These are phyloP conservation scores for Mus pahari DNA, from an alignment of 2,113 vertebrate species.

Conservation along the genomic window DNA sequence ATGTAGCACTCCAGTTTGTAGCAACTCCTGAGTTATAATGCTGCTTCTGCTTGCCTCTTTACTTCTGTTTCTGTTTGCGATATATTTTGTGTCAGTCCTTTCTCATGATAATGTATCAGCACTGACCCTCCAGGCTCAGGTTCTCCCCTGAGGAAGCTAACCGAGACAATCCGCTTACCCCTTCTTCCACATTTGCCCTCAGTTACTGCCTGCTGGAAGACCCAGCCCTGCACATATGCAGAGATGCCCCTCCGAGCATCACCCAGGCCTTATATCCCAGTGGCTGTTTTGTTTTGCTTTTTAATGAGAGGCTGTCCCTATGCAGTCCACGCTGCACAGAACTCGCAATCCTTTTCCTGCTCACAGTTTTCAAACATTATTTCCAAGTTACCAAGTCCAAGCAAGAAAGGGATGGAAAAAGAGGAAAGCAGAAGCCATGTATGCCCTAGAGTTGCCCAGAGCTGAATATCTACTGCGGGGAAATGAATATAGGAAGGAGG, in stretches of 20 bases:
- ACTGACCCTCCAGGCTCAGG: background rate
- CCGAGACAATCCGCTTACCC: background rate
- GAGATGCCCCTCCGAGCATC: background rate
- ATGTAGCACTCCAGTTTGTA: background rate
- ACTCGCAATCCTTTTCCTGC: background rate
- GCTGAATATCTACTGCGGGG: background rate
- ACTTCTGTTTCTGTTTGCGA: background rate
- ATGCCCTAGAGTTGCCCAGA: background rate
- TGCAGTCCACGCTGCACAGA: background rate
- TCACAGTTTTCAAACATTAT: background rate
- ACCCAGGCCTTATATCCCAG: background rate
- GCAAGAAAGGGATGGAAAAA: background rate
- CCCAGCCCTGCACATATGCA: background rate
- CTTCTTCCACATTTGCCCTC: background rate
- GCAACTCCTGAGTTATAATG: background rate
- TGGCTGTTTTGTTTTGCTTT: background rate
- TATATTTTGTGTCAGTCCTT: slow-evolving; percentile 10
- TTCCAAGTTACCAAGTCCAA: background rate
- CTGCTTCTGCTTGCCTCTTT: background rate
- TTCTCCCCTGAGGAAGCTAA: background rate
- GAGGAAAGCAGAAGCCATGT: background rate
- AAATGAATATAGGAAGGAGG: background rate
- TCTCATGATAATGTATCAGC: background rate
- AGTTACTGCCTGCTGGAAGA: background rate
- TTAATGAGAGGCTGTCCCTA: background rate